Base-by-base conservation (phyloP, 2,888 invertebrate species). In the Drosophila sordidapex region DNA sequence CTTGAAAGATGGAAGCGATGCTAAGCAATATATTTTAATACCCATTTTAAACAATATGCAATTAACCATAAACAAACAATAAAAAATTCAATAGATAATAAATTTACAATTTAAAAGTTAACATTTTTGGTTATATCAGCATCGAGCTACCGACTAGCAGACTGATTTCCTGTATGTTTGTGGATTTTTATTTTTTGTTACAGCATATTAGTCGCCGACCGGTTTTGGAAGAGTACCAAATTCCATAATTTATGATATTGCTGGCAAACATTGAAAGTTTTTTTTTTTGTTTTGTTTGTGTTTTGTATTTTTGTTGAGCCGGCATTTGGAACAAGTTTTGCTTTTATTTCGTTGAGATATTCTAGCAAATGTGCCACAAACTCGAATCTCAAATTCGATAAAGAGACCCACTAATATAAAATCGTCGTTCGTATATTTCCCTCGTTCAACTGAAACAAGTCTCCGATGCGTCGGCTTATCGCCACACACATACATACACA, bases 161-260 rank as follows among this genome's bases (percentile, higher is more conserved):
- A 40, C 29, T 33, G 51, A 59, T 87, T 89, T 89, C 90, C 76
- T 79, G 87, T 79, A 82, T 83, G 90, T 90, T 83, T 83, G 90
- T 70, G 56, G 51, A 52, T 86, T 46, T 46, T 25, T 46, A 46
- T 46, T 46, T 83, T 90, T 70, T 78, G 71, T 83, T 83, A 89
- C 85, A 87, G 75, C 74, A 83, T 77, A 64, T 76, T 71, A 49
- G 46, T n/a, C 11, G 29, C 7, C 21, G 36, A 78, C 82, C 63
- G 78, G 82, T 77, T 77, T 49, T 7, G 25, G 7, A n/a, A 27
- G 40, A 57, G 40, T 71, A 43, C 40, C 35, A 87, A 87, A 89
- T 69, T 84, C 79, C 82, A 87, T 71, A 89, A 78, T 84, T 83
- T 78, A 89, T 83, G 65, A 48, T 67, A 73, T 57, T 54, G 57